Evolutionary conservation across 2,888 invertebrate species (phyloP), one percentile per base, ranked within the genome.

Genomic region (Drosophila ezoana): DNA sequence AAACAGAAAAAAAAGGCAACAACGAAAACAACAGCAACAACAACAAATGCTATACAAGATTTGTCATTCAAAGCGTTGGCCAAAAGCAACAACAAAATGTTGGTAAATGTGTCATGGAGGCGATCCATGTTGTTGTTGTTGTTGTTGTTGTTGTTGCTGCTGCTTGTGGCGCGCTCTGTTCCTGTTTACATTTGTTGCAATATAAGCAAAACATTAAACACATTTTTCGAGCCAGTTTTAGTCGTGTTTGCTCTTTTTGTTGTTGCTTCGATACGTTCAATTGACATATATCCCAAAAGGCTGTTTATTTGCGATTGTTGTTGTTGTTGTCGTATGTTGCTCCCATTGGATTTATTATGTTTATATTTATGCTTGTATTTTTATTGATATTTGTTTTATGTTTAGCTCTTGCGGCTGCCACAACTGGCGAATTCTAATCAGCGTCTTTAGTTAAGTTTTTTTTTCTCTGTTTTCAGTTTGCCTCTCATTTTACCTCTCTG

Each of bases 41-140:
- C 65, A 68, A 63, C 60, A 69, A 81, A 61, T 56, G 70, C 54
- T 37, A 48, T 63, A 51, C 76, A 68, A 82, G 75, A 82, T 82
- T 82, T 82, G 86, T 82, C 86, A 86, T 80, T 82, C 76, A 78
- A 57, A 76, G 54, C 66, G 20, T 18, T 54, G 33, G 23, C 37
- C 49, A 56, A 62, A 72, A 56, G 52, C 60, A 74, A 59, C 45
- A 71, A 38, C 72, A 70, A 81, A 86, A 84, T 87, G 68, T 79
- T 84, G 85, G 85, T 84, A 87, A 87, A 84, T 84, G 87, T 84
- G 83, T 84, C 83, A 84, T 66, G 75, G 59, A 75, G 77, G 74
- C 74, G 61, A 66, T 66, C 41, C 41, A n/a, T 45, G 49, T 63
- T 60, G 51, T 52, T 20, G 28, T 10, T 48, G 58, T 13, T 61